Conservation (phyloP, 2,797 vertebrate genomes). For the Eptatretus atami region DNA sequence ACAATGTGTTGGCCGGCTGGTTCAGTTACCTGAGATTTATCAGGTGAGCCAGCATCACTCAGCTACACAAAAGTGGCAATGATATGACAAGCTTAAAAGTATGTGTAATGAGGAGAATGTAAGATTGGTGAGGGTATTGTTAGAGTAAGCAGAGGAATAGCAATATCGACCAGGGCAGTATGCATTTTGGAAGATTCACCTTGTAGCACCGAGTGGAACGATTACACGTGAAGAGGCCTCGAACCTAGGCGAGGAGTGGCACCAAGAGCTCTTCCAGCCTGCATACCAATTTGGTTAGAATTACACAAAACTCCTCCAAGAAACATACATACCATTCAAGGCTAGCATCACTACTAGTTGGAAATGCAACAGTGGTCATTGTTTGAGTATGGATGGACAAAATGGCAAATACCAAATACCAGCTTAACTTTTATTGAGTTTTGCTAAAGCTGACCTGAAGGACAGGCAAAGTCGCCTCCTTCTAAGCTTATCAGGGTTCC, state of each 20-base stretch:
- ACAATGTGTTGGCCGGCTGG: no score
- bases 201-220: constrained; percentile 34
- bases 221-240: constrained; percentile 52
- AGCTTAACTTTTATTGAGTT: no score
- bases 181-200: constrained; percentile 32
- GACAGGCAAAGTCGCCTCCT: constrained; percentile 32
- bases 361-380: no score
- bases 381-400: no score
- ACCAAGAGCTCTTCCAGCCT: constrained; percentile 58
- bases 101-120: neutral
- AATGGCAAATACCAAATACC: no score
- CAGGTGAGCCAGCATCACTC: no score
- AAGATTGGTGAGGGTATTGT: neutral
- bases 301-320: no score
- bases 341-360: no score
- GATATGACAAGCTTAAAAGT: constrained; percentile 2
- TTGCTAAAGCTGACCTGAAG: constrained; percentile 56
- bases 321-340: no score
- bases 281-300: constrained; percentile 6
- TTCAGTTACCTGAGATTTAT: no score
- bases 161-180: constrained; percentile 32
- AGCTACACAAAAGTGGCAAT: neutral
- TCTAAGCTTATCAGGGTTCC: constrained; percentile 85
- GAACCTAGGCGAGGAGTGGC: constrained; percentile 43
- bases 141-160: neutral